These are phyloP conservation scores for Gallinago undulata DNA, from an alignment of 2,113 vertebrate genomes.

Conservation along the genomic window DNA sequence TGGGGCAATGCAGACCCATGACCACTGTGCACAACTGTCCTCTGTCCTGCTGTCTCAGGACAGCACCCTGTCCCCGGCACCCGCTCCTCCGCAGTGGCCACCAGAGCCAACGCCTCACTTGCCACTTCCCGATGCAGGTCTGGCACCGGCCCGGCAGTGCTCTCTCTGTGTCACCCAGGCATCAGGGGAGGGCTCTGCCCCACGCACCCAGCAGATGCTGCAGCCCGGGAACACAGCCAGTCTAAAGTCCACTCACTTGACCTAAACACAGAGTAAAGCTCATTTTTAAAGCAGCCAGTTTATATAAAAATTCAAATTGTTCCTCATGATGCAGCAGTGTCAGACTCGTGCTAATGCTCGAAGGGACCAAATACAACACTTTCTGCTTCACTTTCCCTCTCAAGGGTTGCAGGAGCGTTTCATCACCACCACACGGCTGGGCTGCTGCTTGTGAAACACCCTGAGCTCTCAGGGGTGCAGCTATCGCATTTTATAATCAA, in stretches of 20 bases:
- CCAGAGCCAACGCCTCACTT: not conserved
- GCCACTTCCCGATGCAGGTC: not conserved
- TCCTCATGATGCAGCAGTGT: not conserved
- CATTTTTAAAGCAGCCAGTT: not conserved
- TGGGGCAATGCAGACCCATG: fast-evolving
- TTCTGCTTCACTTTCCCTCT: not conserved
- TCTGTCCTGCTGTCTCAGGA: not conserved
- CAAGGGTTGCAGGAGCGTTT: not conserved
- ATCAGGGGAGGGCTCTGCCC: not conserved
- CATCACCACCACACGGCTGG: not conserved
- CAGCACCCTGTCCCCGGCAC: not conserved
- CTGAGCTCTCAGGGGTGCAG: not conserved
- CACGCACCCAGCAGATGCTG: fast-evolving
- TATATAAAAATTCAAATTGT: not conserved
- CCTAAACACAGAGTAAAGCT: not conserved
- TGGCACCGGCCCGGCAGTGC: not conserved
- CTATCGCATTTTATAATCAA: not conserved
- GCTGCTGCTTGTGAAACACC: not conserved
- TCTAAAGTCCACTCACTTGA: not conserved
- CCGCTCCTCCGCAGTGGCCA: too few species aligned
- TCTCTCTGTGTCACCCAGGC: not conserved
- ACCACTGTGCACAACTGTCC: too few species aligned
- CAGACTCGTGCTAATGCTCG: not conserved
- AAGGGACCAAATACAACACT: not conserved
- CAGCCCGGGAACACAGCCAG: not conserved